A percentile compares a stretch with the other conserved stretches of the same genome.
These are phyloP conservation scores for Sphaerodactylus townsendi DNA, from an alignment of 2,113 vertebrate species.

Conservation along the genomic window DNA sequence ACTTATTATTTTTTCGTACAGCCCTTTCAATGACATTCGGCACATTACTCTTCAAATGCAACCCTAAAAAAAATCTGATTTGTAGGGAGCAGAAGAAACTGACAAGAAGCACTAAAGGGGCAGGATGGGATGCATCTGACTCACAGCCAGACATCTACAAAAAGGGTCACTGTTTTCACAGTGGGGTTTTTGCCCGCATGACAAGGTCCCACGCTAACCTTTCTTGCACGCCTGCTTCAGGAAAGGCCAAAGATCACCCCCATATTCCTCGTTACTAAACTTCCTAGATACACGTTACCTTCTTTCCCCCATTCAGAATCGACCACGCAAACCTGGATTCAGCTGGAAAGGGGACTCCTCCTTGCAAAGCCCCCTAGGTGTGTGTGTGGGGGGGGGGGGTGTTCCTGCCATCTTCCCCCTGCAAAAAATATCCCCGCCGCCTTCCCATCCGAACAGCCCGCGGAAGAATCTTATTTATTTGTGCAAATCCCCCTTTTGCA, in stretches of 20 bases:
- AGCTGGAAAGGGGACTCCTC: too few species aligned
- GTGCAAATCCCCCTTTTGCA: too few species aligned
- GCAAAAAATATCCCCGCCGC: not conserved
- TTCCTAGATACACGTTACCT: not conserved
- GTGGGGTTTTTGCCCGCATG: too few species aligned
- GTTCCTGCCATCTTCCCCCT: not conserved
- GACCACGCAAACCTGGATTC: too few species aligned
- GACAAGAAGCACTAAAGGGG: not conserved
- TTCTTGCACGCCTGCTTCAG: not conserved
- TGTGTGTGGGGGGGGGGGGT: too few species aligned
- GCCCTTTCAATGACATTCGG: not conserved
- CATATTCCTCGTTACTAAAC: not conserved
- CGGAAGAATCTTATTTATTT: too few species aligned
- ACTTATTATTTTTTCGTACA: too few species aligned
- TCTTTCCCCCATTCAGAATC: too few species aligned
- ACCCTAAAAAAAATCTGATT: not conserved
- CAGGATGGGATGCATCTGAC: too few species aligned
- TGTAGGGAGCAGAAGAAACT: not conserved
- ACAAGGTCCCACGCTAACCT: not conserved
- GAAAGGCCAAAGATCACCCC: not conserved
- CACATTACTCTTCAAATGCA: not conserved
- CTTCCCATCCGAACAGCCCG: not conserved
- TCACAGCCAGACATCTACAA: not conserved
- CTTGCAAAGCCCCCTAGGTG: too few species aligned
- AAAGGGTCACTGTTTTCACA: not conserved